phyloP scores from a whole-genome alignment of 2,797 vertebrate species.

The Artibeus lituratus region DNA sequence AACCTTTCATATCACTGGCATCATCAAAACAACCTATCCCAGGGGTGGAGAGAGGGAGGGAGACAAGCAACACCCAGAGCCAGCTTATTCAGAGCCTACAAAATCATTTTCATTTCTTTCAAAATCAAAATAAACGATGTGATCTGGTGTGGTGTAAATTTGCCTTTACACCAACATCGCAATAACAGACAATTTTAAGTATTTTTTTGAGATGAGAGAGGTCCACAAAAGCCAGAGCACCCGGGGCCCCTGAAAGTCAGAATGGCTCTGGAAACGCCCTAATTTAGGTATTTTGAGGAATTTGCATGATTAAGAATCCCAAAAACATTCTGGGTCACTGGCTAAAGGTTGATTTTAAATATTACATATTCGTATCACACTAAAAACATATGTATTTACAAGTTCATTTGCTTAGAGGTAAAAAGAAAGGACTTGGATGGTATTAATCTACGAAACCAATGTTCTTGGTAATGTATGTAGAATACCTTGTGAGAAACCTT shows the following conservation, averaged over 20 bases:
- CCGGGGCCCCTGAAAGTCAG: not conserved
- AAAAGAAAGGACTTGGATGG: not conserved
- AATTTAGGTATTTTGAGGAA: not conserved
- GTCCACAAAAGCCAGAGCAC: not conserved
- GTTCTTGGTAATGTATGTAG: not conserved
- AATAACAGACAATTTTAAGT: not conserved
- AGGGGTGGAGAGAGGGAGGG: not conserved
- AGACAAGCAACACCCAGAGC: not conserved
- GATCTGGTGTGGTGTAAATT: not conserved
- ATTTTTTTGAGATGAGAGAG: not conserved
- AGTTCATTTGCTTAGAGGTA: not conserved
- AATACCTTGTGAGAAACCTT: not conserved
- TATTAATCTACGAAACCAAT: not conserved
- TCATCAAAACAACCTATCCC: not conserved
- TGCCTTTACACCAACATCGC: not conserved
- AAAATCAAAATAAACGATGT: not conserved
- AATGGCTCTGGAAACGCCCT: not conserved
- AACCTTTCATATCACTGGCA: not conserved
- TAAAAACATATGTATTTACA: not conserved
- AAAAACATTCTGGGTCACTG: not conserved
- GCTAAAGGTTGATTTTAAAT: not conserved
- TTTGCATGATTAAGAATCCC: not conserved
- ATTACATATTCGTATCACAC: not conserved
- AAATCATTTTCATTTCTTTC: constrained; percentile 29
- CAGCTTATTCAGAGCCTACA: not conserved